Evolutionary conservation across 2,888 invertebrate species (phyloP), one percentile per base, ranked within the genome.

Genomic region (Trachelus troglodyta): DNA sequence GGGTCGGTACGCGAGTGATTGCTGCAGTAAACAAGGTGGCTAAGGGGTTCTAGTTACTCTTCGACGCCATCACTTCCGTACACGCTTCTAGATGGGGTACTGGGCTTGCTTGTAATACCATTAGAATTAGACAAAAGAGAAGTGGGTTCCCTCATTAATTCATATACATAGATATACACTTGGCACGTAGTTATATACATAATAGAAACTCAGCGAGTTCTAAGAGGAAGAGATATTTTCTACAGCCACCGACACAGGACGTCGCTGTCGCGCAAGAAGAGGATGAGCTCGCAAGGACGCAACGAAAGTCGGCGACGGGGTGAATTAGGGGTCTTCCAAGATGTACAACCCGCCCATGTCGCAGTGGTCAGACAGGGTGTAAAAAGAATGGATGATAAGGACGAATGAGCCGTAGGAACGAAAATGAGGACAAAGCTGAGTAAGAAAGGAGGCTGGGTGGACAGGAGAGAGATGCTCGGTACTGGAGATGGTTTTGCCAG

Each of bases 201-300:
- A 56, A 23, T 56, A 56, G 9, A 56, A 2, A 23, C 56, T 6
- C 56, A 15, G 9, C 6, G 56, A 56, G 9, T 9, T 23, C 56
- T 23, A 9, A 56, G 56, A 56, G 56, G 9, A 56, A 23, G 56
- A 56, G 23, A 56, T 4, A 56, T 56, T 56, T 56, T 23, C 56
- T 23, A 56, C 56, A 23, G 23, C 23, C 15, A 23, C 23, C 75
- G 76, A 80, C 15, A 9, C 33, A 35, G 40, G 69, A 40, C 35
- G n/a, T n/a, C 31, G 34, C 34, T 56, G 77, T 75, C 40, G 56
- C 9, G 23, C 6, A 40, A 33, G 76, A 74, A 74, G 73, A 56
- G 76, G 69, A 76, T 74, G 76, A 79, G 69, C 34, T 80, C 79
- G 78, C 76, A 77, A 77, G 77, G 79, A 79, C 76, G 75, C 69